phyloP scores from a whole-genome alignment of 1,140 invertebrate genomes.

The Drosophila ironensis region DNA sequence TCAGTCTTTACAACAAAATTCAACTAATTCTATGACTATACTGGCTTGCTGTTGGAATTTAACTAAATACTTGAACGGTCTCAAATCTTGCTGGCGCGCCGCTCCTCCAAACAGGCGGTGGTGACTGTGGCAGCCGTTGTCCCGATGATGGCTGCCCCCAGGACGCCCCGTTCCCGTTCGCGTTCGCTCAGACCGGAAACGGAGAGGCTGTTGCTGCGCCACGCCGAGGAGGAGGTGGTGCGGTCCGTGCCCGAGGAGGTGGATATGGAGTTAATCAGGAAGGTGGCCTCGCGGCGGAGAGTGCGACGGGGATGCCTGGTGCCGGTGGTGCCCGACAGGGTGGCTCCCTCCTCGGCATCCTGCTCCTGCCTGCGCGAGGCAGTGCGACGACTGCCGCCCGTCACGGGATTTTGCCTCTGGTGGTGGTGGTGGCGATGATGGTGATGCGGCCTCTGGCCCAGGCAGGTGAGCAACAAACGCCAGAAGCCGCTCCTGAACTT shows the following conservation, averaged over 20 bases:
- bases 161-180: conserved; percentile 46
- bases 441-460: conserved; percentile 46
- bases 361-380: conserved; percentile 19
- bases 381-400: conserved; percentile 43
- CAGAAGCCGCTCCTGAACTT: conserved; percentile 93
- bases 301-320: conserved; percentile 44
- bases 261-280: conserved; percentile 73
- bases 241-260: conserved; percentile 75
- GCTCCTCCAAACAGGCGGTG: conserved; percentile 59
- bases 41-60: conserved; percentile 56
- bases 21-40: conserved; percentile 70
- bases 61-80: conserved; percentile 58
- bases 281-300: conserved; percentile 68
- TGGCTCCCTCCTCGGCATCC: conserved; percentile 36
- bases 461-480: conserved; percentile 69
- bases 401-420: conserved; percentile 11
- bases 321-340: neutral
- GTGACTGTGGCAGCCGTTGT: conserved; percentile 67
- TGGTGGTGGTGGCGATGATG: conserved; percentile 46
- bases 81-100: conserved; percentile 57
- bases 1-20: conserved; percentile 80
- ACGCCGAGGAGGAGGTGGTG: conserved; percentile 55
- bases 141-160: conserved; percentile 68
- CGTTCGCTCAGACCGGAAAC: conserved; percentile 52
- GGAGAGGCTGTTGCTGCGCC: conserved; percentile 70